phyloP scores from a whole-genome alignment of 2,888 invertebrate genomes.

The Clistopyga incitator region DNA sequence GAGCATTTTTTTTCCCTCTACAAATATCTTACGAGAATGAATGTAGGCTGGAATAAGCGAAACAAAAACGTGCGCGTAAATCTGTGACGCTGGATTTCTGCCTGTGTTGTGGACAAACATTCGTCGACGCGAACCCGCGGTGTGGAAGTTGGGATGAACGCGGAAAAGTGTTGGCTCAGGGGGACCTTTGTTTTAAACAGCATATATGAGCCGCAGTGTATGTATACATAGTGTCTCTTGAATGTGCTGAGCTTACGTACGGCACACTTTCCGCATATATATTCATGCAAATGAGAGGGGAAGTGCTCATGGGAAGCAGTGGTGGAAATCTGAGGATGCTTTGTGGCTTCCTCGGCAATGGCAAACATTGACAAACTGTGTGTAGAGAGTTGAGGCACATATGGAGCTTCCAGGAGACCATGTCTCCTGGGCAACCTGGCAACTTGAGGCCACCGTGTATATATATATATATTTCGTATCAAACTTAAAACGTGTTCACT shows the following conservation, averaged over 20 bases:
- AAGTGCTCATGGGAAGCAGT: slow-evolving; percentile 42
- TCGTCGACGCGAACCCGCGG: slow-evolving; percentile 17
- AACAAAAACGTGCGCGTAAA: slow-evolving; percentile 1
- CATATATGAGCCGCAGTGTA: slow-evolving; percentile 9
- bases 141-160: not conserved
- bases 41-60: slow-evolving; percentile 33
- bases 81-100: not conserved
- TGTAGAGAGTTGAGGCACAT: slow-evolving; percentile 22
- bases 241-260: slow-evolving; percentile 31
- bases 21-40: slow-evolving; percentile 41
- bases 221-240: slow-evolving; percentile 19
- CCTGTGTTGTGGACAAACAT: not conserved
- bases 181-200: slow-evolving; percentile 57
- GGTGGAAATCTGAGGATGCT: slow-evolving; percentile 67
- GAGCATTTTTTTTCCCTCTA: slow-evolving; percentile 8
- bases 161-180: slow-evolving; percentile 59
- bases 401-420: slow-evolving; percentile 23
- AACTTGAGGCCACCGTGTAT: slow-evolving; percentile 32
- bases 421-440: slow-evolving; percentile 29
- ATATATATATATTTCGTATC: not conserved
- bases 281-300: slow-evolving; percentile 60
- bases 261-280: slow-evolving; percentile 43
- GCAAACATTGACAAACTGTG: slow-evolving; percentile 68
- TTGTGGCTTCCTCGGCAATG: slow-evolving; percentile 65
- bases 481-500: slow-evolving; percentile 4